Conservation (phyloP, 2,113 vertebrate species). For the Alces alces region DNA sequence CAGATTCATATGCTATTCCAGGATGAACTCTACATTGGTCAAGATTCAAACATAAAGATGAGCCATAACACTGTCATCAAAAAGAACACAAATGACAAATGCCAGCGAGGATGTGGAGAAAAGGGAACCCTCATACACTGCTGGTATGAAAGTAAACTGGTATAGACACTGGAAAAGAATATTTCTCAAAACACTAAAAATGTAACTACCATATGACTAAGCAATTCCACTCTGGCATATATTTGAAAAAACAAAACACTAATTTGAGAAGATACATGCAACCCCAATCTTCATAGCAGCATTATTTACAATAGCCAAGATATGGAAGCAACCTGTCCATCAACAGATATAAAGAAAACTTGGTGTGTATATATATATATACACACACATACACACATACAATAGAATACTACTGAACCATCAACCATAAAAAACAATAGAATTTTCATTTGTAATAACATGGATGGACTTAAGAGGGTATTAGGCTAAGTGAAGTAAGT, state of each 20-base stretch:
- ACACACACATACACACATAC: neutral
- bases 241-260: neutral
- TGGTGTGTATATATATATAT: fast-evolving
- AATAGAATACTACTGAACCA: neutral
- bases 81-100: neutral
- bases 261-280: neutral
- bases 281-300: neutral
- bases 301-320: neutral
- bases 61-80: neutral
- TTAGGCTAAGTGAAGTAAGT: neutral
- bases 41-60: neutral
- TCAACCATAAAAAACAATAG: neutral
- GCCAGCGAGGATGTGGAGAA: neutral
- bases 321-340: neutral
- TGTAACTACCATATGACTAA: neutral
- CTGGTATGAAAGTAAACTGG: neutral
- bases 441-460: neutral
- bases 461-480: neutral
- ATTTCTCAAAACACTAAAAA: neutral
- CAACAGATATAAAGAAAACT: neutral
- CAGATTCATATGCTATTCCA: neutral
- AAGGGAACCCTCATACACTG: neutral
- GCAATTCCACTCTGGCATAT: neutral
- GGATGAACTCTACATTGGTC: neutral
- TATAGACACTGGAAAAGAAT: neutral